Evolutionary conservation across 2,888 invertebrate genomes (phyloP).

Genomic region (Acronicta aceris): DNA sequence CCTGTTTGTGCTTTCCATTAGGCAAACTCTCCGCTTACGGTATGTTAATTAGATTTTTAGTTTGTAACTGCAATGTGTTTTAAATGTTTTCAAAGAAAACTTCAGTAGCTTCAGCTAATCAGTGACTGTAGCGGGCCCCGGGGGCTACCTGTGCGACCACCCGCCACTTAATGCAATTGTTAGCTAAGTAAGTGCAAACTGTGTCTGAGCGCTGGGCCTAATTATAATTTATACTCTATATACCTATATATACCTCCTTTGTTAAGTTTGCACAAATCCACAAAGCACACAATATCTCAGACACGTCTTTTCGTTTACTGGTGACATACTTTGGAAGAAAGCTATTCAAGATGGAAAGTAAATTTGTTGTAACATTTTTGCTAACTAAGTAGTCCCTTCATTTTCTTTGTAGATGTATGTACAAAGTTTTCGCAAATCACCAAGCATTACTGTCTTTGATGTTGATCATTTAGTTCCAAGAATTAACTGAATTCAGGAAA

Average conservation of each 20-base stretch:
- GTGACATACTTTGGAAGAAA: slow-evolving; percentile 19
- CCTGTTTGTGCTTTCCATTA: too few relatives aligned
- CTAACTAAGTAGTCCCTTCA: too few relatives aligned
- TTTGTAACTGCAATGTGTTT: too few relatives aligned
- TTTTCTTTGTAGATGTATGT: background rate
- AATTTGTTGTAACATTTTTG: slow-evolving; percentile 12
- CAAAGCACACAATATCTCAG: background rate
- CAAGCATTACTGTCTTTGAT: background rate
- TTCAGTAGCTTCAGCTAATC: too few relatives aligned
- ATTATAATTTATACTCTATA: background rate
- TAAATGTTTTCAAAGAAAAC: too few relatives aligned
- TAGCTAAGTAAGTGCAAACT: background rate
- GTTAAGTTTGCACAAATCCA: background rate
- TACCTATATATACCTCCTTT: background rate
- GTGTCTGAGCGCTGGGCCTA: background rate
- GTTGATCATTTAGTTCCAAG: background rate
- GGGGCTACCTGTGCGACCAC: background rate
- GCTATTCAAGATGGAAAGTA: background rate
- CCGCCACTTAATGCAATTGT: background rate
- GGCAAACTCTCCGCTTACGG: too few relatives aligned
- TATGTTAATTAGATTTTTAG: too few relatives aligned
- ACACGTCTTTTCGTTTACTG: background rate
- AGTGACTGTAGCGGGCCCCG: too few relatives aligned
- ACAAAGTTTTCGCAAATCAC: slow-evolving; percentile 14
- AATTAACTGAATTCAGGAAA: slow-evolving; percentile 7